Conservation (phyloP, 2,797 vertebrate genomes). For the Heterohyrax brucei region DNA sequence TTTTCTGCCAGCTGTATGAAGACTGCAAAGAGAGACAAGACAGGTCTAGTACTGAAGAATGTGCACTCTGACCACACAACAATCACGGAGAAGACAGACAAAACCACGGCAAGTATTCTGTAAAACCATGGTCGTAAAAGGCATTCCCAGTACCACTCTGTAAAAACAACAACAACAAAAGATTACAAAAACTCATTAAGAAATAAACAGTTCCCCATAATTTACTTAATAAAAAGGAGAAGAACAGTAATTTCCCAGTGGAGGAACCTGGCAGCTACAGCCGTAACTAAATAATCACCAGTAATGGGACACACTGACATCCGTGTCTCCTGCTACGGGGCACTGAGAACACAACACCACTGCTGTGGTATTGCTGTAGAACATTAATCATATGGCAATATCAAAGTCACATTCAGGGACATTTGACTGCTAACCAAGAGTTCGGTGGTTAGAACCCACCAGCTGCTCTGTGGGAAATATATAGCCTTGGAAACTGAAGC, state of each 20-base stretch:
- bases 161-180: constrained; percentile 71
- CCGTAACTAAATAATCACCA: not conserved
- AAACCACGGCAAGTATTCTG: constrained; percentile 94
- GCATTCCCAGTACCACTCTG: constrained; percentile 99
- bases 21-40: constrained; percentile 97
- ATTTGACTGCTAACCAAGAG: not conserved
- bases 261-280: not conserved
- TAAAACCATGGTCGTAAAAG: constrained; percentile 96
- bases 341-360: not conserved
- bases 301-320: not conserved
- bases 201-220: constrained; percentile 23
- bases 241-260: not conserved
- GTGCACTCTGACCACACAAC: constrained; percentile 99
- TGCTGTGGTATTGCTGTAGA: not conserved
- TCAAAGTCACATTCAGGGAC: not conserved
- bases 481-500: not conserved
- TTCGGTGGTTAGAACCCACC: not conserved
- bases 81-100: constrained; percentile 95
- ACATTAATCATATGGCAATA: not conserved
- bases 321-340: not conserved
- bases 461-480: not conserved
- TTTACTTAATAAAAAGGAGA: not conserved
- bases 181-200: constrained; percentile 62
- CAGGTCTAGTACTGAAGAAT: constrained; percentile 97
- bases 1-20: constrained; percentile 98